Evolutionary conservation across 2,113 vertebrate species (phyloP).

Genomic region (Phoenicopterus ruber): DNA sequence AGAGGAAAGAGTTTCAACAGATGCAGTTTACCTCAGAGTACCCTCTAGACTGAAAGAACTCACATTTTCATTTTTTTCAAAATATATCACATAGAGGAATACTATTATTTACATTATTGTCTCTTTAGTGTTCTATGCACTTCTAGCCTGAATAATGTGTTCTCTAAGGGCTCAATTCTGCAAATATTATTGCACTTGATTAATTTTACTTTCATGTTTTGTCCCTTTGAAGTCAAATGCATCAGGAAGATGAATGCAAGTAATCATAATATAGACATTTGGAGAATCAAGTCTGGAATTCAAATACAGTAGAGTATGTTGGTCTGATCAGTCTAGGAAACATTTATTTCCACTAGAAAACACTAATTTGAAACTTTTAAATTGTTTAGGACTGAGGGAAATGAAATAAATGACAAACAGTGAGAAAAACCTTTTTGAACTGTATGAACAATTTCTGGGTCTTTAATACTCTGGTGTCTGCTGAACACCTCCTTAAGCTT

Average conservation of each 20-base stretch:
- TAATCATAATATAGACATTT: background rate
- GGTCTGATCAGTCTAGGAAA: background rate
- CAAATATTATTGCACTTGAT: background rate
- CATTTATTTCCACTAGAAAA: background rate
- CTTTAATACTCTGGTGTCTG: background rate
- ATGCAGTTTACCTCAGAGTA: background rate
- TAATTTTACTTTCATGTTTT: constrained; percentile 25
- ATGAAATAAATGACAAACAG: background rate
- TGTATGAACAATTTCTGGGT: background rate
- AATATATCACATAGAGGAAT: background rate
- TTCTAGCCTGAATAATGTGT: background rate
- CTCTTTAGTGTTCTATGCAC: background rate
- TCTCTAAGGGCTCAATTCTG: background rate
- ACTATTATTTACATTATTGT: background rate
- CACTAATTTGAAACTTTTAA: background rate
- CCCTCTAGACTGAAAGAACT: background rate
- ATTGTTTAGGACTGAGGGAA: background rate
- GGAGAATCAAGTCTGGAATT: background rate
- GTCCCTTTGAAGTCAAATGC: background rate
- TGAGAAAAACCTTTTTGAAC: background rate
- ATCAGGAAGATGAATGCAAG: background rate
- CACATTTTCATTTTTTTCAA: background rate
- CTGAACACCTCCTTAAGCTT: background rate
- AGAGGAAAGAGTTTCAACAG: background rate
- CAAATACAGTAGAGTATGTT: background rate